phyloP scores from a whole-genome alignment of 1,140 invertebrate genomes.

The Nylanderia fulva region DNA sequence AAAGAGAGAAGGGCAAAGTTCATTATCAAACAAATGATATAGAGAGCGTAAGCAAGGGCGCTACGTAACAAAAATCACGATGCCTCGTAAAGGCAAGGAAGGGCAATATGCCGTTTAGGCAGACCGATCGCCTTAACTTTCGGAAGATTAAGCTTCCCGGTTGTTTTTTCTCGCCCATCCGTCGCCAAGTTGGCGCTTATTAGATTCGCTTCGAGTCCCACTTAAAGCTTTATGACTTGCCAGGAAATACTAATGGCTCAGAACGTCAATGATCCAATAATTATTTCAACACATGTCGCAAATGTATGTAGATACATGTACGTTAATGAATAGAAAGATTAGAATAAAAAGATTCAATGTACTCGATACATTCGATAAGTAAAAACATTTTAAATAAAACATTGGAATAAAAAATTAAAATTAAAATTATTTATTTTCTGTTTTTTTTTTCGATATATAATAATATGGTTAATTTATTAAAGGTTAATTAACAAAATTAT shows the following conservation, averaged over 20 bases:
- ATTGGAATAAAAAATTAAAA: not conserved
- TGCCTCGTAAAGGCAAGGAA: not conserved
- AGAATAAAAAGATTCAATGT: not conserved
- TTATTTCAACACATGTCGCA: conserved; percentile 36
- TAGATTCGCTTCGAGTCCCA: conserved; percentile 38
- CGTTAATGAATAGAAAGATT: conserved; percentile 17
- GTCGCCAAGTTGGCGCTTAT: conserved; percentile 44
- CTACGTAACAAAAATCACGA: conserved; percentile 65
- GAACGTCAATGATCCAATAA: conserved; percentile 3
- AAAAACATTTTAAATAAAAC: not conserved
- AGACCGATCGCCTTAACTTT: conserved; percentile 68
- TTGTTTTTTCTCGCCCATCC: conserved; percentile 43
- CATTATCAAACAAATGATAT: conserved; percentile 61
- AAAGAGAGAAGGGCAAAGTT: conserved; percentile 32
- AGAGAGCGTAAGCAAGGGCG: conserved; percentile 56
- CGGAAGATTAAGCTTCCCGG: conserved; percentile 28
- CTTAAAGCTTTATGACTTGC: conserved; percentile 23
- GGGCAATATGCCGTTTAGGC: conserved; percentile 37
- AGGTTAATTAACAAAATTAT: not conserved
- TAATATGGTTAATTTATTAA: not conserved
- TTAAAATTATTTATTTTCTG: not conserved
- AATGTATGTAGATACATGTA: not conserved
- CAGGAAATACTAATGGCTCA: conserved; percentile 6
- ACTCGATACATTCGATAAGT: not conserved
- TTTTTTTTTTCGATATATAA: not conserved